Conservation (phyloP, 1,140 invertebrate genomes). For the Drosophila yakuba region DNA sequence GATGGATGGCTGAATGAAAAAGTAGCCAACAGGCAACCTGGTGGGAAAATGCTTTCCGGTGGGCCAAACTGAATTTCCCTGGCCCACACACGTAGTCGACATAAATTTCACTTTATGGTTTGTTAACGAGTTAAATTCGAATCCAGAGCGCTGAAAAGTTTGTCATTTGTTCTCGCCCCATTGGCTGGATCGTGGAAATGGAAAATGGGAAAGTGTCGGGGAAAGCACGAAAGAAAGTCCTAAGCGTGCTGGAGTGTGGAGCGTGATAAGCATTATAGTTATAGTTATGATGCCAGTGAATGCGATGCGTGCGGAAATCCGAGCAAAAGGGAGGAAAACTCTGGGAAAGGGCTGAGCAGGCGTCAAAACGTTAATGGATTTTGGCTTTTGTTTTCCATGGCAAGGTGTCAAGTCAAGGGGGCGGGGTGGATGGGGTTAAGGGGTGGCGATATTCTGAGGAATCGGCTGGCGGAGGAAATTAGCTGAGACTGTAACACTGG, state of each 20-base stretch:
- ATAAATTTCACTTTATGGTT: conserved; percentile 83
- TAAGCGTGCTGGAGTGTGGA: conserved; percentile 71
- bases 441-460: conserved; percentile 4
- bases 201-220: conserved; percentile 18
- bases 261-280: conserved; percentile 79
- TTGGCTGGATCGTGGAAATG: conserved; percentile 53
- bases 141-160: conserved; percentile 75
- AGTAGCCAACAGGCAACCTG: conserved; percentile 12
- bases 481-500: conserved; percentile 9
- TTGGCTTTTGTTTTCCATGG: conserved; percentile 52
- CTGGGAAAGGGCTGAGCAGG: conserved; percentile 3
- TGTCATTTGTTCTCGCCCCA: conserved; percentile 69
- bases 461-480: conserved; percentile 21
- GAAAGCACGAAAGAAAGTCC: conserved; percentile 18
- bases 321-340: conserved; percentile 17
- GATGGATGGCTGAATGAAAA: conserved; percentile 27
- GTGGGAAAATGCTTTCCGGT: conserved; percentile 13
- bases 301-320: conserved; percentile 27
- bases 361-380: conserved; percentile 59
- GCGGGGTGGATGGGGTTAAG: background rate
- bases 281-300: conserved; percentile 49
- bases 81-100: conserved; percentile 73
- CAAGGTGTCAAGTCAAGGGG: conserved; percentile 32
- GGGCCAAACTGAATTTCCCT: conserved; percentile 13
- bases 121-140: conserved; percentile 83